These are phyloP conservation scores for Darevskia mixta DNA, from an alignment of 2,797 vertebrate species.

Conservation along the genomic window DNA sequence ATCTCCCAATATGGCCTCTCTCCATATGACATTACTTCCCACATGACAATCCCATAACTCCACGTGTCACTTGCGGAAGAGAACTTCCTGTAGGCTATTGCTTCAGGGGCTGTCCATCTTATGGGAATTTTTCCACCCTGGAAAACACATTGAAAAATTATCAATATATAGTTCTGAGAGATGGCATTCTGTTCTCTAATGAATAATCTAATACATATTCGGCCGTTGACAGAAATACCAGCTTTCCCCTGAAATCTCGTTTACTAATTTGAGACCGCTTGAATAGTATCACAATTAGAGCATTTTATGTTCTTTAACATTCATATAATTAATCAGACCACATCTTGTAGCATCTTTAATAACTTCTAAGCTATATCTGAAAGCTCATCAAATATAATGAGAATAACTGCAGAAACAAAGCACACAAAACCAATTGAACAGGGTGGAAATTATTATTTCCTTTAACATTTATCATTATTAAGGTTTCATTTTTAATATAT, in stretches of 20 bases:
- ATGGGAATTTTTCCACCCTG: slow-evolving; percentile 98
- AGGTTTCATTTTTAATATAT: slow-evolving; percentile 16
- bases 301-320: slow-evolving; percentile 68
- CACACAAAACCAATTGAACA: slow-evolving; percentile 18
- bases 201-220: neutral
- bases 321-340: slow-evolving; percentile 56
- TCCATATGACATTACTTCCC: slow-evolving; percentile 98
- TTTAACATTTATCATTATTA: slow-evolving; percentile 10
- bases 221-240: slow-evolving; percentile 35
- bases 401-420: slow-evolving; percentile 44
- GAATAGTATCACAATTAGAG: slow-evolving; percentile 48
- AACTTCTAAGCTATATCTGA: slow-evolving; percentile 26
- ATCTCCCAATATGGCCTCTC: slow-evolving; percentile 98
- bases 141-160: slow-evolving; percentile 37
- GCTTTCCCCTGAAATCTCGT: slow-evolving; percentile 30
- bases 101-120: slow-evolving; percentile 96
- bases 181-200: neutral
- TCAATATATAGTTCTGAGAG: slow-evolving; percentile 11
- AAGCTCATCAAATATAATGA: slow-evolving; percentile 49
- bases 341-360: slow-evolving; percentile 48
- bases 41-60: slow-evolving; percentile 98
- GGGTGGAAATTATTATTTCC: slow-evolving; percentile 25
- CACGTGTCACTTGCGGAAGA: slow-evolving; percentile 93
- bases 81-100: slow-evolving; percentile 96
- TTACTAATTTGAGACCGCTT: slow-evolving; percentile 46